Base-by-base conservation (phyloP, 1,140 invertebrate genomes). In the Cryptotermes secundus region DNA sequence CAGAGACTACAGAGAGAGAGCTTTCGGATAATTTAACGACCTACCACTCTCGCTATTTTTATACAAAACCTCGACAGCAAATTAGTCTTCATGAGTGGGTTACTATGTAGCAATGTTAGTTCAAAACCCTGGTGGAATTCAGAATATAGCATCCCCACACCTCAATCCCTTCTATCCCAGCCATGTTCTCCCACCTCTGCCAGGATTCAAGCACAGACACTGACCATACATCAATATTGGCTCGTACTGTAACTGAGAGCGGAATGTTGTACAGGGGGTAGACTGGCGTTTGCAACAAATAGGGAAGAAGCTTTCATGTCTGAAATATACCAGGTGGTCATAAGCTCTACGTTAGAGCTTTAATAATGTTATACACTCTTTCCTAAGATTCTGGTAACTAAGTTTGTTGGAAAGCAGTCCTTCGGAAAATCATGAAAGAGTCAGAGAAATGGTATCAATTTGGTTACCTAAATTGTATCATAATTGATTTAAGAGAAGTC, bases 211-310 rank as follows among this genome's bases (percentile, higher is more conserved):
- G 59, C 59, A 3, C 59, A 72, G 59, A 26, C 59, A 31, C 14
- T 72, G 59, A 72, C n/a, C 59, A 72, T 72, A 72, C 59, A 72
- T 72, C 59, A 72, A 72, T 72, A 72, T 72, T n/a, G 31, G 4
- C 59, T n/a, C 59, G 59, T 31, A 72, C 26, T 72, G 59, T 72
- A 72, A 31, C 59, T 72, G 59, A 72, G 59, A 26, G n/a, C 31
- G 59, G 26, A 72, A 26, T 26, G 59, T 72, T 72, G 26, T 31
- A n/a, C 4, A n/a, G 19, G 59, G 59, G 59, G 59, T 16, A 26
- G 59, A 14, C n/a, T n/a, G 26, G 6, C 59, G 59, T 14, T 31
- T 16, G 26, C 59, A 72, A 72, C 59, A 72, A 72, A 2, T 72
- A 72, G 7, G 31, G 7, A 6, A 10, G 59, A 22, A 59, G 53